A percentile compares a stretch with the other conserved stretches of the same genome.
phyloP scores from a whole-genome alignment of 2,113 vertebrate species.

The Nibea coibor region DNA sequence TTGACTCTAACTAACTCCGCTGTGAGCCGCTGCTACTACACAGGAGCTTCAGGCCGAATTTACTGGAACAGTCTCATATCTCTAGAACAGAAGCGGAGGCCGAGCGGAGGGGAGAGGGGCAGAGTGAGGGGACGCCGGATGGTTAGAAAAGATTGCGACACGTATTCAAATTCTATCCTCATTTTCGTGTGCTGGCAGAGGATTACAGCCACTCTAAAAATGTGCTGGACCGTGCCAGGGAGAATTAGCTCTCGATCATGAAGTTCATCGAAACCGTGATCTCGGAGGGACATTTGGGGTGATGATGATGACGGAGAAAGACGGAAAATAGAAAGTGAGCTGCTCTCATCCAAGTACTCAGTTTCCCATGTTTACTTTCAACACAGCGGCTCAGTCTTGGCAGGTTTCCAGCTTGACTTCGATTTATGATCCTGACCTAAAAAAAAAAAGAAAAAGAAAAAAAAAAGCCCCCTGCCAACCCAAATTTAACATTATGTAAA shows the following conservation, averaged over 20 bases:
- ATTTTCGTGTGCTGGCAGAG: conserved; percentile 11
- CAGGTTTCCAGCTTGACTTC: background rate
- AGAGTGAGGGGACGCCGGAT: background rate
- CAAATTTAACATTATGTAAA: conserved; percentile 4
- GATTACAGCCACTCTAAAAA: conserved; percentile 45
- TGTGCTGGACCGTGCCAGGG: conserved; percentile 31
- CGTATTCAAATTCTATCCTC: conserved; percentile 22
- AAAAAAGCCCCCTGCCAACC: background rate
- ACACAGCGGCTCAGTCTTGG: background rate
- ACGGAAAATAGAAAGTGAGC: conserved; percentile 7
- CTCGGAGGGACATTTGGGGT: conserved; percentile 8
- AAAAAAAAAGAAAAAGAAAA: background rate
- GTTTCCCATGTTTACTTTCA: conserved; percentile 2
- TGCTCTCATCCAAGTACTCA: background rate
- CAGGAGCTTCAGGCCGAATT: conserved; percentile 41
- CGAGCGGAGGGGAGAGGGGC: conserved; percentile 8
- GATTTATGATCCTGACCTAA: background rate
- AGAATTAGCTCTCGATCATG: conserved; percentile 45
- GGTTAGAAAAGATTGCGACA: conserved; percentile 7
- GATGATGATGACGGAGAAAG: conserved; percentile 11
- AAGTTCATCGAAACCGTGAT: conserved; percentile 3
- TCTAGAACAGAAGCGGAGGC: conserved; percentile 15
- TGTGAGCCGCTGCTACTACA: conserved; percentile 34
- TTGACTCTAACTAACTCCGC: conserved; percentile 19
- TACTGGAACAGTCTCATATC: conserved; percentile 39